phyloP scores from a whole-genome alignment of 2,797 vertebrate species.

The Mallotus villosus region DNA sequence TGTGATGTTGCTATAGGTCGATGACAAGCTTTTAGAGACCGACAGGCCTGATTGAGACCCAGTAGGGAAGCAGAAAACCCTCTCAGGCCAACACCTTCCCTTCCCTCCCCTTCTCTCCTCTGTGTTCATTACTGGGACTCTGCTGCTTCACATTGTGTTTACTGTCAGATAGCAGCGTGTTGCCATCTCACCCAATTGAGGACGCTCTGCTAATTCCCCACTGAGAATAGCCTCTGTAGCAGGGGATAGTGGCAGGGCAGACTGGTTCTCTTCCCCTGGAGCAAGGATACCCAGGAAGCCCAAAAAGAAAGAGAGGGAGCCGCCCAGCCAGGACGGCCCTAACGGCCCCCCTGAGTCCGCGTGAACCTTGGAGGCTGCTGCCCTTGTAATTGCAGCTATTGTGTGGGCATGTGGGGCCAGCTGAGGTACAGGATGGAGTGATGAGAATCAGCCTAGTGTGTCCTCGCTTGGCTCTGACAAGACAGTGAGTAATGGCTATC shows the following conservation, averaged over 20 bases:
- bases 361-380: constrained; percentile 27
- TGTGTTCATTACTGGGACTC: constrained; percentile 42
- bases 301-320: constrained; percentile 45
- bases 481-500: constrained; percentile 27
- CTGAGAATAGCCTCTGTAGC: constrained; percentile 22
- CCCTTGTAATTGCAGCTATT: constrained; percentile 70
- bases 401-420: constrained; percentile 54
- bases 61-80: constrained; percentile 2
- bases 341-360: constrained; percentile 53
- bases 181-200: constrained; percentile 24
- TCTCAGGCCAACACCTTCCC: constrained; percentile 21
- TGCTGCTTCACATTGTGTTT: constrained; percentile 5
- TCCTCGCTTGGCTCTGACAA: constrained; percentile 12
- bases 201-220: constrained; percentile 33
- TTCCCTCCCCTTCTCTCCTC: constrained; percentile 13
- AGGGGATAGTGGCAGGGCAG: constrained; percentile 44
- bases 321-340: constrained; percentile 15
- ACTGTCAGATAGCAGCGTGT: constrained; percentile 18
- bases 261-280: constrained; percentile 44
- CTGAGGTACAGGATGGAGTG: constrained; percentile 59
- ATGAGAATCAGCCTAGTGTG: constrained; percentile 37
- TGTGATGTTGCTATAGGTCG: constrained; percentile 15
- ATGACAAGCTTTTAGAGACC: constrained; percentile 12
- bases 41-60: neutral
- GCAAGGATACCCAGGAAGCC: constrained; percentile 34